Conservation (phyloP, 2,113 vertebrate species). For the Rhinolophus sinicus region DNA sequence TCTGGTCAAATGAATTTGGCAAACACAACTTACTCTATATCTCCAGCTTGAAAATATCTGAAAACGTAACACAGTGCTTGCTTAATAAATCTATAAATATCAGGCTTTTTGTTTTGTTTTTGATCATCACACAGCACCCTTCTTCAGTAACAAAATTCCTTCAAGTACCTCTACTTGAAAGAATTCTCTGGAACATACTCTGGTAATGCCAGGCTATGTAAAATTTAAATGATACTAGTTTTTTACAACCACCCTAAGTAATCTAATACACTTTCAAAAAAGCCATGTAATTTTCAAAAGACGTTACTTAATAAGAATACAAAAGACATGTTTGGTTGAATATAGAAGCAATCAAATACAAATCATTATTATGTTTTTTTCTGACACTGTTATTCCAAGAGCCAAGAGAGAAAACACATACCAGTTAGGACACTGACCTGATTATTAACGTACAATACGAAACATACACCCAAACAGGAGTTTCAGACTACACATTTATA, state of each 20-base stretch:
- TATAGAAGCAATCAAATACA: constrained; percentile 12
- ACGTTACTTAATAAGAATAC: neutral
- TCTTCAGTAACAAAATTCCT: neutral
- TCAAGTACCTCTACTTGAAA: neutral
- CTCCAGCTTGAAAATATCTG: constrained; percentile 12
- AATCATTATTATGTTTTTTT: constrained; percentile 1
- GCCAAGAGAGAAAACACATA: constrained; percentile 16
- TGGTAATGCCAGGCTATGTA: neutral
- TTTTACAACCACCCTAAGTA: neutral
- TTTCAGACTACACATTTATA: constrained; percentile 49
- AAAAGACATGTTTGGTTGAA: neutral
- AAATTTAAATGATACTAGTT: constrained; percentile 29
- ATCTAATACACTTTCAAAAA: constrained; percentile 27
- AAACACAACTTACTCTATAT: constrained; percentile 38
- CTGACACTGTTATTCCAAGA: neutral
- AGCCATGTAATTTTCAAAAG: neutral
- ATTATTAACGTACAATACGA: constrained; percentile 13
- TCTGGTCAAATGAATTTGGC: neutral
- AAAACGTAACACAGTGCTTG: neutral
- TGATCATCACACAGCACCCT: neutral
- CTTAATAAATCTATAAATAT: constrained; percentile 22
- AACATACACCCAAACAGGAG: neutral
- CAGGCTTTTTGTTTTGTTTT: constrained; percentile 1
- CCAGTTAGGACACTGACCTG: neutral
- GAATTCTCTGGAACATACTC: neutral